Percentiles rank a stretch among this genome's conserved stretches.
Conservation (phyloP, 2,888 invertebrate species). For the Archips xylosteana region DNA sequence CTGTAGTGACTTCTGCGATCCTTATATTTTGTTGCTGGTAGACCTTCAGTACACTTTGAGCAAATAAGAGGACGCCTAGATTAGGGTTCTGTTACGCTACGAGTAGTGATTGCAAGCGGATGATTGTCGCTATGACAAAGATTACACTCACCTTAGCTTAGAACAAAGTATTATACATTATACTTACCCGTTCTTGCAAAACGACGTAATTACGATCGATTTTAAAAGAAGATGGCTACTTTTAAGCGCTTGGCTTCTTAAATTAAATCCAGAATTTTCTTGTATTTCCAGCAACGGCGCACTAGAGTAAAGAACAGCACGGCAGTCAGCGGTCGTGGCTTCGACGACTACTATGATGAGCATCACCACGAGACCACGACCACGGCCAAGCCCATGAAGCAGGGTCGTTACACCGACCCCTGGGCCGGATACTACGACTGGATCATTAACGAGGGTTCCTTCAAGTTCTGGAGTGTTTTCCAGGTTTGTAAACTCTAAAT, state of each 20-base stretch:
- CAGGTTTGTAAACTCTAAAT: constrained; percentile 89
- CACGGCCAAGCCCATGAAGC: constrained; percentile 82
- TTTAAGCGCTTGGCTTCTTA: neutral
- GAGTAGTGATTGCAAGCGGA: neutral
- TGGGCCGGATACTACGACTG: constrained; percentile 95
- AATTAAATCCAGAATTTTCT: neutral
- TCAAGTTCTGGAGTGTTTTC: constrained; percentile 95
- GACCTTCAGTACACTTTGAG: neutral
- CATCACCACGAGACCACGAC: constrained; percentile 73
- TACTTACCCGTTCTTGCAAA: no score
- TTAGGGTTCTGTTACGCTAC: no score
- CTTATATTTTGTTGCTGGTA: neutral
- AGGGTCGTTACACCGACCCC: constrained; percentile 87
- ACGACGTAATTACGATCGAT: no score
- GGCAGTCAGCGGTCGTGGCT: constrained; percentile 68
- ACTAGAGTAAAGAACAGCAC: constrained; percentile 50
- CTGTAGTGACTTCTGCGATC: neutral
- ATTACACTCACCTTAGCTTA: no score
- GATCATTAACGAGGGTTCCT: constrained; percentile 94
- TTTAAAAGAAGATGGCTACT: no score
- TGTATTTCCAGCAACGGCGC: constrained; percentile 59
- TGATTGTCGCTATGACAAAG: neutral
- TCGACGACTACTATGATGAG: constrained; percentile 80
- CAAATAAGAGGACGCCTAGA: neutral
- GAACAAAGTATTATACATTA: no score